Evolutionary conservation across 2,888 invertebrate genomes (phyloP).

Genomic region (Hybos culiciformis): DNA sequence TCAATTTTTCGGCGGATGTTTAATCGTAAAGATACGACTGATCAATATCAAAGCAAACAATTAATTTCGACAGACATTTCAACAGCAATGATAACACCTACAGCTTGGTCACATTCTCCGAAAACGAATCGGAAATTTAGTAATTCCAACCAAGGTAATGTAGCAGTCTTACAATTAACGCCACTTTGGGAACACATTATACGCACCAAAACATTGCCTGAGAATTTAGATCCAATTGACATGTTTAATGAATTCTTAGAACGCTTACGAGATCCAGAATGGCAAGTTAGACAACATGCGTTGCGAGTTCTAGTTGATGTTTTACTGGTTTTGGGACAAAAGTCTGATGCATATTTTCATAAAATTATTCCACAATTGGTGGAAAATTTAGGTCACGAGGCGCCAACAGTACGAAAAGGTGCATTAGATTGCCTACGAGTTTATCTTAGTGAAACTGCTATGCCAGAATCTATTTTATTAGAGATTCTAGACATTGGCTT

Average conservation of each 20-base stretch:
- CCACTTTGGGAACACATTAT: conserved; percentile 71
- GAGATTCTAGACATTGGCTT: conserved; percentile 53
- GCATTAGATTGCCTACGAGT: conserved; percentile 62
- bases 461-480: conserved; percentile 51
- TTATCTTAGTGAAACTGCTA: conserved; percentile 53
- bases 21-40: conserved; percentile 21
- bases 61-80: not conserved
- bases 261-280: conserved; percentile 62
- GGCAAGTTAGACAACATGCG: conserved; percentile 73
- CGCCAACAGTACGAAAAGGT: conserved; percentile 67
- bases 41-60: not conserved
- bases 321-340: conserved; percentile 55
- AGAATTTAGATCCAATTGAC: conserved; percentile 47
- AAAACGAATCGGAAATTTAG: conserved; percentile 5
- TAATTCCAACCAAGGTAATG: conserved; percentile 5
- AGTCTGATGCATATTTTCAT: conserved; percentile 53
- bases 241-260: conserved; percentile 59
- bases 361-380: conserved; percentile 52
- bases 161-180: conserved; percentile 42
- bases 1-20: conserved; percentile 27
- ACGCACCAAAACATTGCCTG: conserved; percentile 57
- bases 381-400: conserved; percentile 63
- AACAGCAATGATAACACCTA: no score
- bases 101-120: not conserved
- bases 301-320: conserved; percentile 65